Base-by-base conservation (phyloP, 2,113 vertebrate genomes). In the Alaudala cheleensis region DNA sequence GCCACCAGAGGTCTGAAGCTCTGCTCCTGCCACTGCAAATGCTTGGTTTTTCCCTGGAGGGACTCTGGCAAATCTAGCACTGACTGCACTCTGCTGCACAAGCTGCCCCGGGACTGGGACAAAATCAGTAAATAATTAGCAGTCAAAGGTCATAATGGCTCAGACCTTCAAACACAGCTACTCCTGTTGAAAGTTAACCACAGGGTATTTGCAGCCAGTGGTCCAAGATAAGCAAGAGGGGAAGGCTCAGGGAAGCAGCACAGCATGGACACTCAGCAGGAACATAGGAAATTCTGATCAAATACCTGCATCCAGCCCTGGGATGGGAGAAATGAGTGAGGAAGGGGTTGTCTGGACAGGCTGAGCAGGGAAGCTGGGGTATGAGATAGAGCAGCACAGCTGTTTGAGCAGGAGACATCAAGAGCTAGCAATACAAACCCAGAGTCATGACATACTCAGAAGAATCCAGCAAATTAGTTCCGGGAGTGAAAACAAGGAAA, bases 131-230 rank as follows among this genome's bases (percentile, higher is more conserved):
- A 95, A 92, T 72, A 80, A 92, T 65, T 61, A 70, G 31, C 45
- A 92, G 40, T 22, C 71, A 82, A 90, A 92, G 76, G 90, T 88
- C 23, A 0, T 5, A 73, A 26, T 8, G 37, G 79, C 22, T 86
- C 74, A 77, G 83, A 58, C 54, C 29, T 92, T 80, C 4, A 3
- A 62, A 58, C 47, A 80, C 40, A 66, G 33, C 62, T 74, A 23
- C 49, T 47, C 40, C 73, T 51, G 88, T 77, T 90, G 62, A 73
- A 96, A 65, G 76, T 83, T 90, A 94, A 90, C 87, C 87, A 81
- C 1, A 0, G 25, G 45, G 17, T 61, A 25, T 70, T 78, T 82
- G 73, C 47, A 81, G 54, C 26, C 67, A 66, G 4, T 6, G n/a
- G 61, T 56, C 56, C n/a, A 22, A 77, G 47, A 44, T 10, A 73